phyloP scores from a whole-genome alignment of 2,888 invertebrate species.

The Drosophila conformis region DNA sequence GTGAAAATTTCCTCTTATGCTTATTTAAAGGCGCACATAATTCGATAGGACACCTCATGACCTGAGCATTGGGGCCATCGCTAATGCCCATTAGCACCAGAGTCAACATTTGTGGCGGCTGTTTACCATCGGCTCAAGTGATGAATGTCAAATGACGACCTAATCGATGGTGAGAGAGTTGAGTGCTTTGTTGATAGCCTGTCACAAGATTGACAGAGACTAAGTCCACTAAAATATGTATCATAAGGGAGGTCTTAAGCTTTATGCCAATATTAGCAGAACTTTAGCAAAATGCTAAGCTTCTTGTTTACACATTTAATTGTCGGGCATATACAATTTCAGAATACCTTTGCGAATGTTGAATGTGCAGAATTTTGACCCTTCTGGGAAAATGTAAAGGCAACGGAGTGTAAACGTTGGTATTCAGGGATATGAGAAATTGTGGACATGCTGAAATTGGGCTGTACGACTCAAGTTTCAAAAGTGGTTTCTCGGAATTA shows the following conservation, averaged over 20 bases:
- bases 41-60: conserved; percentile 29
- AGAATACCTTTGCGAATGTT: neutral
- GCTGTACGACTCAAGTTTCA: neutral
- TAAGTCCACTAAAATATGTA: conserved; percentile 12
- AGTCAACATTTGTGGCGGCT: conserved; percentile 45
- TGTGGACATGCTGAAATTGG: neutral
- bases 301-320: neutral
- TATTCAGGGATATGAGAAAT: neutral
- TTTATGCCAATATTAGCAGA: conserved; percentile 2
- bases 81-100: conserved; percentile 41
- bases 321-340: neutral
- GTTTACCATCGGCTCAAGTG: conserved; percentile 44
- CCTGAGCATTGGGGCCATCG: conserved; percentile 15
- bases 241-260: conserved; percentile 2
- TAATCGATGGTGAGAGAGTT: conserved; percentile 13
- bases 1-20: conserved; percentile 36
- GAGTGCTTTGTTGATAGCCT: conserved; percentile 34
- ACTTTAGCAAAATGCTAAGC: neutral
- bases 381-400: neutral
- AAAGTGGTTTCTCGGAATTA: neutral
- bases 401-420: neutral
- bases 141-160: conserved; percentile 22
- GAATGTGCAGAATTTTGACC: neutral
- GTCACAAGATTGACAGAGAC: conserved; percentile 19
- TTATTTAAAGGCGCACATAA: conserved; percentile 58